A percentile compares a stretch with the other conserved stretches of the same genome.
Evolutionary conservation across 2,888 invertebrate genomes (phyloP).

Genomic region (Philereme vetulata): DNA sequence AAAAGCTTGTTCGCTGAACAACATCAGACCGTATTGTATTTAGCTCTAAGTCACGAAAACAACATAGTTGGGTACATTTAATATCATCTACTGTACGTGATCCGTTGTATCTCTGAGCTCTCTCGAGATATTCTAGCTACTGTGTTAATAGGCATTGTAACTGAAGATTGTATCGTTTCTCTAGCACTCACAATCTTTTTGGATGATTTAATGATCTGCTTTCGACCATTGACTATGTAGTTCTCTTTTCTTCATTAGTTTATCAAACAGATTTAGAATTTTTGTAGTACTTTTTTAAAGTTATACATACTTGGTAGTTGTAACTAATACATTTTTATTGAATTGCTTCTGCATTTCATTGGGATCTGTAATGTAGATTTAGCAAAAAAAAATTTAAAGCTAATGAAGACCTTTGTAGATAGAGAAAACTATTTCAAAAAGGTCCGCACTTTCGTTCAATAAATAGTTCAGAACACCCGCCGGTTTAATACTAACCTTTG

Average conservation of each 20-base stretch:
- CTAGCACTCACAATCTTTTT: not conserved
- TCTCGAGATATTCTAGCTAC: constrained; percentile 32
- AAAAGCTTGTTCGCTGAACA: constrained; percentile 8
- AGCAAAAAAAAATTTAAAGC: too few species aligned
- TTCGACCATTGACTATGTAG: too few species aligned
- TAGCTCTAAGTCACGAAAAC: constrained; percentile 67
- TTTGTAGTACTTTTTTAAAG: too few species aligned
- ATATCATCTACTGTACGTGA: constrained; percentile 72
- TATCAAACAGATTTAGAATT: too few species aligned
- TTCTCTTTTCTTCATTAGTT: too few species aligned
- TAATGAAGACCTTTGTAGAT: too few species aligned
- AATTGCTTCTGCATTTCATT: too few species aligned
- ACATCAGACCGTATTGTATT: constrained; percentile 15
- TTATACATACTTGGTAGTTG: too few species aligned
- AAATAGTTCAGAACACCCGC: constrained; percentile 26
- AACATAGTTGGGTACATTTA: constrained; percentile 66
- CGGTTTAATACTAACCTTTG: constrained; percentile 50
- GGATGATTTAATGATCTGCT: not conserved
- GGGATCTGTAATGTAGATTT: too few species aligned
- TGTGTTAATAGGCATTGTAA: constrained; percentile 34
- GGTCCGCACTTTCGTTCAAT: constrained; percentile 24
- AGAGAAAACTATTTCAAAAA: not conserved
- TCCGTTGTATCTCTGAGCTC: constrained; percentile 35
- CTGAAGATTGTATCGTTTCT: constrained; percentile 23
- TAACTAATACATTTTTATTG: too few species aligned